A percentile compares a stretch with the other conserved stretches of the same genome.
phyloP scores from a whole-genome alignment of 2,888 invertebrate species.

The Bellardia bayeri region DNA sequence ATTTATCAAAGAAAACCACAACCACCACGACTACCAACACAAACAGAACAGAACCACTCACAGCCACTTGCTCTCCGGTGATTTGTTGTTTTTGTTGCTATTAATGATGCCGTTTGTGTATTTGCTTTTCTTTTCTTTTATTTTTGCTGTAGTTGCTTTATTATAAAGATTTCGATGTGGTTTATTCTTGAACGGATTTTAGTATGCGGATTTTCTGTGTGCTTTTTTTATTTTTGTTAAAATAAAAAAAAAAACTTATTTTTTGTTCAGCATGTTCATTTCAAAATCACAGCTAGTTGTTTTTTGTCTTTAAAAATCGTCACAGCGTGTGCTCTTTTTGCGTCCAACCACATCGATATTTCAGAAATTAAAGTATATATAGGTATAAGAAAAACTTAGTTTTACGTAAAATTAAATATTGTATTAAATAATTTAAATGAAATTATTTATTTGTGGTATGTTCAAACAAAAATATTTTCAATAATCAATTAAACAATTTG shows the following conservation, averaged over 20 bases:
- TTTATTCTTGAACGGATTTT: constrained; percentile 41
- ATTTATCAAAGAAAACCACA: not conserved
- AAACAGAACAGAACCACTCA: constrained; percentile 19
- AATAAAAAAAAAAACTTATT: too few relatives aligned
- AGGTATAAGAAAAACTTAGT: not conserved
- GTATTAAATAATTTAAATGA: not conserved
- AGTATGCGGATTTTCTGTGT: constrained; percentile 53
- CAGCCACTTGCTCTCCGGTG: constrained; percentile 45
- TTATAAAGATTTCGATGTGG: constrained; percentile 31
- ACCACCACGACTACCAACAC: not conserved
- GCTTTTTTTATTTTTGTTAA: not conserved
- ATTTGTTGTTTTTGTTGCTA: constrained; percentile 16
- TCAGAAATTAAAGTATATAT: not conserved
- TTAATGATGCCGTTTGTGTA: not conserved
- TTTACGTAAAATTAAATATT: not conserved
- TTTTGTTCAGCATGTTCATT: constrained; percentile 10
- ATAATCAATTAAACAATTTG: not conserved
- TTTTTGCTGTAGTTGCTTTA: constrained; percentile 23
- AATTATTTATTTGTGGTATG: constrained; percentile 1
- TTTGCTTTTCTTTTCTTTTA: constrained; percentile 41
- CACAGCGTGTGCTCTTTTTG: constrained; percentile 48
- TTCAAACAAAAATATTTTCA: not conserved
- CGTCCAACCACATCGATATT: not conserved
- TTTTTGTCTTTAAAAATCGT: constrained; percentile 68
- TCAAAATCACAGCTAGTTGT: constrained; percentile 57